A percentile compares a stretch with the other conserved stretches of the same genome.
Conservation (phyloP, 2,113 vertebrate genomes). For the Corvus cornix region DNA sequence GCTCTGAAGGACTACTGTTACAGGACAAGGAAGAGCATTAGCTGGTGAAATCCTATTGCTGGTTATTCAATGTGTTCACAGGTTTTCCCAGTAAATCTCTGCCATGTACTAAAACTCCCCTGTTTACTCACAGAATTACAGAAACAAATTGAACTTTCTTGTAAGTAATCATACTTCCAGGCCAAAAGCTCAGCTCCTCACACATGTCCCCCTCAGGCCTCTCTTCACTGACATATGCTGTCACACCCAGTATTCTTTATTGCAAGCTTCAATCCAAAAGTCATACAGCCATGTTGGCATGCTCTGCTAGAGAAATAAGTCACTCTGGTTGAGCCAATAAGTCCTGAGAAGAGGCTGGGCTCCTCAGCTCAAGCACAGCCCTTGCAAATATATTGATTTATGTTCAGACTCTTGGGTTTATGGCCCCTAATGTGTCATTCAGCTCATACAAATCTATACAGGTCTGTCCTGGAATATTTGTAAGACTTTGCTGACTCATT, state of each 20-base stretch:
- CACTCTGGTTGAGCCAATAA: background rate
- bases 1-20: background rate
- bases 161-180: background rate
- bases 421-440: background rate
- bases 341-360: background rate
- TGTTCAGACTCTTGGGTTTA: background rate
- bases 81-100: background rate
- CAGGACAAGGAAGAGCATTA: background rate
- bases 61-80: background rate
- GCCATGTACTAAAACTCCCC: background rate
- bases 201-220: background rate
- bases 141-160: background rate
- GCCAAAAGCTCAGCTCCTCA: background rate
- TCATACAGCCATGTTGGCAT: background rate
- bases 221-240: accelerated
- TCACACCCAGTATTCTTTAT: background rate
- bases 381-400: background rate
- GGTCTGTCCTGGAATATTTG: background rate
- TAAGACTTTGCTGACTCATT: background rate
- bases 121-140: background rate
- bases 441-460: background rate
- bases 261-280: background rate
- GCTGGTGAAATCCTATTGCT: background rate
- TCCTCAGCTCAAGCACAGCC: background rate
- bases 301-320: background rate